These are phyloP conservation scores for Venturia canescens DNA, from an alignment of 1,140 invertebrate genomes.

Conservation along the genomic window DNA sequence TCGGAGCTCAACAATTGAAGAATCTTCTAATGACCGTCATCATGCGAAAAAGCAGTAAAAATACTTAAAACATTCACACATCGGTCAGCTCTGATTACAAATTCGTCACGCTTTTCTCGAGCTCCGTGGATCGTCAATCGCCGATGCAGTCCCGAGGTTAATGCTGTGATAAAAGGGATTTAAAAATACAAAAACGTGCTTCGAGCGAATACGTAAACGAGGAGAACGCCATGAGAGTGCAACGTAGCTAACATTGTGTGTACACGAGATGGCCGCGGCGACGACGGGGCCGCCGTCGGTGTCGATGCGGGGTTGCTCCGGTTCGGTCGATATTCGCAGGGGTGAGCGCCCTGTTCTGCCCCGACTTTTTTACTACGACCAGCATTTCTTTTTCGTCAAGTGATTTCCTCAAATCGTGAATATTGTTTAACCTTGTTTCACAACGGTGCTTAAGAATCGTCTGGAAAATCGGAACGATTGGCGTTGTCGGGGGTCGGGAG, in stretches of 20 bases:
- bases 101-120: slow-evolving; percentile 10
- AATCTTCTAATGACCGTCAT: neutral
- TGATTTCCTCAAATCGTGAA: slow-evolving; percentile 27
- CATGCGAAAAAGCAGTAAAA: neutral
- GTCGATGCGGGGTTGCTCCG: slow-evolving; percentile 42
- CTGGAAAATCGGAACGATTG: too few relatives aligned
- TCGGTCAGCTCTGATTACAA: neutral
- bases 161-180: neutral
- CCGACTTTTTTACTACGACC: slow-evolving; percentile 1
- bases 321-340: slow-evolving; percentile 65
- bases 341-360: slow-evolving; percentile 63
- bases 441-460: neutral
- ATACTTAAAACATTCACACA: neutral
- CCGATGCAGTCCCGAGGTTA: slow-evolving; percentile 19
- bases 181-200: neutral
- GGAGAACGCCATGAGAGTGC: slow-evolving; percentile 16
- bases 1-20: neutral
- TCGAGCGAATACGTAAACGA: neutral
- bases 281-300: slow-evolving; percentile 36
- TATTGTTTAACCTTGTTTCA: slow-evolving; percentile 41
- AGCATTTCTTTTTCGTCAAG: neutral
- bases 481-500: too few relatives aligned
- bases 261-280: slow-evolving; percentile 34
- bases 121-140: neutral
- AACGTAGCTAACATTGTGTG: slow-evolving; percentile 1